Evolutionary conservation across 2,797 vertebrate genomes (phyloP), one percentile per base, ranked within the genome.

Genomic region (Hemibagrus guttatus): DNA sequence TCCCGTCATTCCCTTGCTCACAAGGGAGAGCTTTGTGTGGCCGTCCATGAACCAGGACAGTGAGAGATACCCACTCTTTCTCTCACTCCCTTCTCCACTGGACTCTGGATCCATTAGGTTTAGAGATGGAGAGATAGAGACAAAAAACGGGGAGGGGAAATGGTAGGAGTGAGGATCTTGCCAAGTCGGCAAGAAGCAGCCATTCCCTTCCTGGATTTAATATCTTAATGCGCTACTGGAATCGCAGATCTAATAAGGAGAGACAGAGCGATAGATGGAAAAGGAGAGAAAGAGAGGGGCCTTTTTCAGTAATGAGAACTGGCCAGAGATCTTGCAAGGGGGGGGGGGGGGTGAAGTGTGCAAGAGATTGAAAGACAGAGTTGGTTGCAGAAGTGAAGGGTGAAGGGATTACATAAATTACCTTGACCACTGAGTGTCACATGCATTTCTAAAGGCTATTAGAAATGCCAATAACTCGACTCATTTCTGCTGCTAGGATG

Each of bases 1-100:
- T 63, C 88, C 87, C 80, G 87, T 88, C 86, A 81, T 87, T 88
- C 90, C 81, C 80, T 17, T 64, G 63, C 89, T 90, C 90, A 95
- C 94, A 95, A 94, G 92, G 92, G 90, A 80, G 69, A 85, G 84
- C 93, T 94, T 93, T 95, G 93, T 95, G 87, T 83, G 81, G 83
- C 56, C n/a, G 46, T 76, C 72, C 68, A 46, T 13, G 72, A 79
- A 39, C 72, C 82, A n/a, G 76, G 85, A 80, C 81, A 83, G 89
- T 19, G 11, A 85, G 85, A 87, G 87, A 91, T 87, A 86, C 72
- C 79, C 56, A 14, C 28, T 87, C 68, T 81, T 76, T 89, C 87
- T 81, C 21, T 66, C 52, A 19, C 17, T 71, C 76, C 23, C 49
- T 39, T 78, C 39, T 26, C 83, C 59, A 42, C 58, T 74, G 82